These are phyloP conservation scores for Halotydeus destructor DNA, from an alignment of 1,140 invertebrate genomes.

Conservation along the genomic window DNA sequence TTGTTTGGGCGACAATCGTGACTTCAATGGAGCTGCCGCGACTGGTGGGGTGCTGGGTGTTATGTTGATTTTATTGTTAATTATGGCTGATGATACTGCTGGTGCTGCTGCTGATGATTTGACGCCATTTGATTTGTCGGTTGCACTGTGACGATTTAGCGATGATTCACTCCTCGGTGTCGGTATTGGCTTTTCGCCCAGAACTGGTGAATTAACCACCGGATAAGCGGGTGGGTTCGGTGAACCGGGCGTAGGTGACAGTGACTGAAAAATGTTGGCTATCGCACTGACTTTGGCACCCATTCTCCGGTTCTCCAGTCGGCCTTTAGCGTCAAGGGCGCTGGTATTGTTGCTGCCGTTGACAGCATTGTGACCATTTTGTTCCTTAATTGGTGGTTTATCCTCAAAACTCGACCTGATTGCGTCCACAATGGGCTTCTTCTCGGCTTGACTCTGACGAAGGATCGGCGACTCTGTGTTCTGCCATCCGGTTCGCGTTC, in stretches of 20 bases:
- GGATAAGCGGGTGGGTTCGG: no score
- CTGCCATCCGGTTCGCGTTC: constrained; percentile 21
- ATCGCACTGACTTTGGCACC: constrained; percentile 19
- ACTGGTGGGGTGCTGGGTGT: constrained; percentile 3
- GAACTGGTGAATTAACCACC: no score
- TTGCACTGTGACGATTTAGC: no score
- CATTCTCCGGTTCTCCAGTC: constrained; percentile 13
- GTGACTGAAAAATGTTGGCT: constrained; percentile 16
- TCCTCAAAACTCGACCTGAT: constrained; percentile 8
- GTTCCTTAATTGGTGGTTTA: background rate
- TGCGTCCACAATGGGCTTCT: constrained; percentile 5
- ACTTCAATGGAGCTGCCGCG: background rate
- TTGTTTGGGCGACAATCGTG: background rate
- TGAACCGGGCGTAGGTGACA: constrained; percentile 8
- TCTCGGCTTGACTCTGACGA: background rate
- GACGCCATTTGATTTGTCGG: constrained; percentile 3
- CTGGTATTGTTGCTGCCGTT: constrained; percentile 4
- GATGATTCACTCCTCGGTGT: no score
- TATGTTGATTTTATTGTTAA: background rate
- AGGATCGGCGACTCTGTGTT: background rate
- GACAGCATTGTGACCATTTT: background rate
- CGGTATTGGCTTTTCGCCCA: no score
- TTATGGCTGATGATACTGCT: background rate
- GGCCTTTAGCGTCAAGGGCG: background rate
- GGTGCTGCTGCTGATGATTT: background rate